These are phyloP conservation scores for Hylia prasina DNA, from an alignment of 2,113 vertebrate species.

Conservation along the genomic window DNA sequence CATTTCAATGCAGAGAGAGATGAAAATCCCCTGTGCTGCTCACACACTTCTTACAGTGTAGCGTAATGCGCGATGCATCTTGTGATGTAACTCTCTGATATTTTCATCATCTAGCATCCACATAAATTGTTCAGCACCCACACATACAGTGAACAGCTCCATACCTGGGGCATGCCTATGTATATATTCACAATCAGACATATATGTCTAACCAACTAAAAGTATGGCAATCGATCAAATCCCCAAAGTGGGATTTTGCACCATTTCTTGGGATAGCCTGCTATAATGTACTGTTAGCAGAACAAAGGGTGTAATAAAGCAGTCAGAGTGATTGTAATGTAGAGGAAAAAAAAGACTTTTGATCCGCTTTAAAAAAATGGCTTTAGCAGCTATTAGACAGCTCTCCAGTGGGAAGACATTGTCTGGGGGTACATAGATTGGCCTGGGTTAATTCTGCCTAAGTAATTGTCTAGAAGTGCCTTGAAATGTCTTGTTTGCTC, in stretches of 20 bases:
- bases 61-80: rapidly evolving
- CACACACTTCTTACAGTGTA: background rate
- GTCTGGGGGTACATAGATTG: background rate
- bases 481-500: too few species aligned
- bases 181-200: background rate
- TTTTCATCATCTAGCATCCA: background rate
- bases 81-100: background rate
- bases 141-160: background rate
- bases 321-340: background rate
- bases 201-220: background rate
- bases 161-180: background rate
- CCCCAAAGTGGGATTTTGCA: background rate
- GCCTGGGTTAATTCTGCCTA: background rate
- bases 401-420: background rate
- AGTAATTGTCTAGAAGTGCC: background rate
- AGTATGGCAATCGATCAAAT: background rate
- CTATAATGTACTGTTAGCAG: background rate
- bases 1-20: background rate
- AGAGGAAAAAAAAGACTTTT: background rate
- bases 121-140: background rate
- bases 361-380: background rate
- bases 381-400: background rate
- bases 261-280: background rate
- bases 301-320: background rate
- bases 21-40: background rate